phyloP scores from a whole-genome alignment of 2,888 invertebrate genomes.

The Chymomyza fuscimana region DNA sequence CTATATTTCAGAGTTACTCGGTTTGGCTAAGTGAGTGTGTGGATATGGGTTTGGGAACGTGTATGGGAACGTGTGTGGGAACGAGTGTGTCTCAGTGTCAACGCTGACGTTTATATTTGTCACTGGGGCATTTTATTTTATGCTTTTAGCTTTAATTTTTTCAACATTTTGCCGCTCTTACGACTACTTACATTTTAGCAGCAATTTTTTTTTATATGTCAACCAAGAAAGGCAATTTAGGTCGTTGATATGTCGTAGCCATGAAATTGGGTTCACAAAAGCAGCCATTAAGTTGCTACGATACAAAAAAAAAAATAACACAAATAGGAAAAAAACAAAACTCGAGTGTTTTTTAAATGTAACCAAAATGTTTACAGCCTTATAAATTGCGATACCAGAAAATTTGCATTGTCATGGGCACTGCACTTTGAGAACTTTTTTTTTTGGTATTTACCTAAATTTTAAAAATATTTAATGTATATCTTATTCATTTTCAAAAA shows the following conservation, averaged over 20 bases:
- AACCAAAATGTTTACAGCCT: not conserved
- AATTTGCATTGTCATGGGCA: not conserved
- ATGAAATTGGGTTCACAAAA: not conserved
- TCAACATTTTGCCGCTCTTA: not conserved
- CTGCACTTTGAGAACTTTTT: not conserved
- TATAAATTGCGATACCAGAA: not conserved
- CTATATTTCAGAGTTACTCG: conserved; percentile 22
- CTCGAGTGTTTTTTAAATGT: not conserved
- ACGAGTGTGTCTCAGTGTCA: conserved; percentile 11
- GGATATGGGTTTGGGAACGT: not conserved
- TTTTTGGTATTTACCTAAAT: too few relatives aligned
- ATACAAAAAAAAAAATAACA: not conserved
- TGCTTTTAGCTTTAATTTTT: conserved; percentile 56
- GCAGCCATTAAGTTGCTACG: not conserved
- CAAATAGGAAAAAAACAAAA: not conserved
- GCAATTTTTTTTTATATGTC: not conserved
- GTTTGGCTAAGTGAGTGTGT: not conserved
- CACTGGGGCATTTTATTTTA: conserved; percentile 65
- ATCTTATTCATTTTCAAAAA: too few relatives aligned
- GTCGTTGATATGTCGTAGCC: not conserved
- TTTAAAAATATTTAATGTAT: too few relatives aligned
- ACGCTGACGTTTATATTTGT: conserved; percentile 56
- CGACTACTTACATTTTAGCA: not conserved
- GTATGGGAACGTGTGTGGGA: not conserved
- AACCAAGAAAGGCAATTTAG: not conserved